Evolutionary conservation across 2,888 invertebrate species (phyloP).

Genomic region (Ellobium chinense): DNA sequence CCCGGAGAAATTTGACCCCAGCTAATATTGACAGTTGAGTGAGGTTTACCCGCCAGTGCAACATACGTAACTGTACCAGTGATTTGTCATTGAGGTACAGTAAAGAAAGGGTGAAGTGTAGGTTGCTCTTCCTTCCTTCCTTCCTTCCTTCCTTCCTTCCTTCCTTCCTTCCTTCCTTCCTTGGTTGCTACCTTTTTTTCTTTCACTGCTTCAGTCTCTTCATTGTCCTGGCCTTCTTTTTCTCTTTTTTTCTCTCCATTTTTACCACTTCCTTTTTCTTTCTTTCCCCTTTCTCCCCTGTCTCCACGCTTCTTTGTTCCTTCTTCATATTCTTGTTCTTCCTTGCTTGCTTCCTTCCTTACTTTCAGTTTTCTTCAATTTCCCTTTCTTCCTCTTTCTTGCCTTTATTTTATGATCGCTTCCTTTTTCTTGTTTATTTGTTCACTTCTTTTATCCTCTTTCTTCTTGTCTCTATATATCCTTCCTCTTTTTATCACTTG

Average conservation of each 20-base stretch:
- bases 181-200: background rate
- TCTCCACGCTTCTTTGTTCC: background rate
- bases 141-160: background rate
- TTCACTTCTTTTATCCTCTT: background rate
- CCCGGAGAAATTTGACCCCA: too few species aligned
- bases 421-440: background rate
- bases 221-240: slow-evolving; percentile 3
- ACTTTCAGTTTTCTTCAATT: background rate
- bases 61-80: too few species aligned
- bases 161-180: slow-evolving; percentile 1
- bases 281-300: too few species aligned
- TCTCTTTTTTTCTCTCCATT: background rate
- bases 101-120: too few species aligned
- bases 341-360: background rate
- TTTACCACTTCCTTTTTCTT: background rate
- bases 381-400: background rate
- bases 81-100: too few species aligned
- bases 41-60: too few species aligned
- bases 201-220: slow-evolving; percentile 4
- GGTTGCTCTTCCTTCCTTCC: background rate
- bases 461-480: background rate
- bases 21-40: too few species aligned
- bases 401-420: background rate
- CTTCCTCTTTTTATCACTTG: background rate
- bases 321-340: background rate